Evolutionary conservation across 2,797 vertebrate genomes (phyloP).

Genomic region (Cynopterus sphinx): DNA sequence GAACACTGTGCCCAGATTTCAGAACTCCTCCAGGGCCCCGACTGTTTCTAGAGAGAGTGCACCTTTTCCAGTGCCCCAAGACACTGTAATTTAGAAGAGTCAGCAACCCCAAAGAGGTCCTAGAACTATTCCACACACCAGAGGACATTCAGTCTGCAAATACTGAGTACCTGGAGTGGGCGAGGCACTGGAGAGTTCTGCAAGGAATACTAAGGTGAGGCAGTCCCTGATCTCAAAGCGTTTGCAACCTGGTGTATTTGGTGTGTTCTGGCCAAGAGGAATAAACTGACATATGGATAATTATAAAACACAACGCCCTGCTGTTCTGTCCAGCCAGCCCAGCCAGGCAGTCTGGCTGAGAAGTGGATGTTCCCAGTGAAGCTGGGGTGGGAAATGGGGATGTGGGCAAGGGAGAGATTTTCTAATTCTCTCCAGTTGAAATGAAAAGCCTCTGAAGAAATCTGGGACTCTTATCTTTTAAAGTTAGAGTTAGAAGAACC

Average conservation of each 20-base stretch:
- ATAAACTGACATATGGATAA: not conserved
- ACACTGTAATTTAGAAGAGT: not conserved
- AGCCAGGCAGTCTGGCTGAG: not conserved
- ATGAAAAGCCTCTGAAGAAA: slow-evolving; percentile 6
- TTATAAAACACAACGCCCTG: not conserved
- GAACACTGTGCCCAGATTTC: not conserved
- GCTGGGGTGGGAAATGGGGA: not conserved
- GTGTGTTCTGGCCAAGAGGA: not conserved
- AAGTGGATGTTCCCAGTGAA: not conserved
- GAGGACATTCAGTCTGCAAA: not conserved
- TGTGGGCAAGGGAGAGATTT: not conserved
- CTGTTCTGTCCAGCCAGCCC: not conserved
- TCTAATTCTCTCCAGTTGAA: not conserved
- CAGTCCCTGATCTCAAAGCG: not conserved
- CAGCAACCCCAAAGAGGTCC: not conserved
- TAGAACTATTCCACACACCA: not conserved
- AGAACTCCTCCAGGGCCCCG: not conserved
- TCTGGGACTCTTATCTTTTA: not conserved
- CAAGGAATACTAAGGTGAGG: not conserved
- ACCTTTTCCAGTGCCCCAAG: not conserved
- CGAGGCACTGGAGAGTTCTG: not conserved
- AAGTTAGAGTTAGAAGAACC: not conserved
- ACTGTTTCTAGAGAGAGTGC: not conserved
- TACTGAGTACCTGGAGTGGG: not conserved
- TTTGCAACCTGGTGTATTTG: not conserved